These are phyloP conservation scores for Trematomus loennbergii DNA, from an alignment of 2,113 vertebrate genomes.

Conservation along the genomic window DNA sequence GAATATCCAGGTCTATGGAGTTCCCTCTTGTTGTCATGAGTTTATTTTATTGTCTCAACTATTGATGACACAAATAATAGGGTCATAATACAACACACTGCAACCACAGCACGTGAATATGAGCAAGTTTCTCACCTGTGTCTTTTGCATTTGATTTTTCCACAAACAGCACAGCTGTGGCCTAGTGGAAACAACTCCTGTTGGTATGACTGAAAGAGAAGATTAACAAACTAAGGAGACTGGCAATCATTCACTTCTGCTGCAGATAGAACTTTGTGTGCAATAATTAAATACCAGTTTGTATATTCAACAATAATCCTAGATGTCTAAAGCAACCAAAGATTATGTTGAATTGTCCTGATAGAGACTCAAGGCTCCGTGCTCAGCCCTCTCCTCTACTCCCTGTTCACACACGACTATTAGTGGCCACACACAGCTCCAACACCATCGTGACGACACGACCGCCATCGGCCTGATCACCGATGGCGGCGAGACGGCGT, in stretches of 20 bases:
- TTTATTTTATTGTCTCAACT: background rate
- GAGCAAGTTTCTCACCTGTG: slow-evolving; percentile 87
- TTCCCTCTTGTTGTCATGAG: background rate
- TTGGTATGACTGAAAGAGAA: slow-evolving; percentile 83
- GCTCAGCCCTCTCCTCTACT: no score
- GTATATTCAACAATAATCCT: background rate
- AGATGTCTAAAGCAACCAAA: background rate
- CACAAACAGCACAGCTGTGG: slow-evolving; percentile 95
- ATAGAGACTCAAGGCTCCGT: background rate
- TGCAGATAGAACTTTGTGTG: background rate
- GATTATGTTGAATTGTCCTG: background rate
- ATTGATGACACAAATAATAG: background rate
- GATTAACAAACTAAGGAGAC: background rate
- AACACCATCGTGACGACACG: no score
- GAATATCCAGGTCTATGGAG: background rate
- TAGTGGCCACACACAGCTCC: no score
- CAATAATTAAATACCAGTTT: background rate
- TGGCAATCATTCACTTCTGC: background rate
- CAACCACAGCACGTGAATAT: background rate
- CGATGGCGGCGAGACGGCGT: no score
- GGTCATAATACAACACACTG: background rate
- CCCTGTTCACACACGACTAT: no score
- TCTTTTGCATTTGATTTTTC: slow-evolving; percentile 95
- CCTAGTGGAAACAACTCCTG: slow-evolving; percentile 93
- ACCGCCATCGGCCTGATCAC: no score